Conservation (phyloP, 2,888 invertebrate genomes). For the Eucriotettix oculatus region DNA sequence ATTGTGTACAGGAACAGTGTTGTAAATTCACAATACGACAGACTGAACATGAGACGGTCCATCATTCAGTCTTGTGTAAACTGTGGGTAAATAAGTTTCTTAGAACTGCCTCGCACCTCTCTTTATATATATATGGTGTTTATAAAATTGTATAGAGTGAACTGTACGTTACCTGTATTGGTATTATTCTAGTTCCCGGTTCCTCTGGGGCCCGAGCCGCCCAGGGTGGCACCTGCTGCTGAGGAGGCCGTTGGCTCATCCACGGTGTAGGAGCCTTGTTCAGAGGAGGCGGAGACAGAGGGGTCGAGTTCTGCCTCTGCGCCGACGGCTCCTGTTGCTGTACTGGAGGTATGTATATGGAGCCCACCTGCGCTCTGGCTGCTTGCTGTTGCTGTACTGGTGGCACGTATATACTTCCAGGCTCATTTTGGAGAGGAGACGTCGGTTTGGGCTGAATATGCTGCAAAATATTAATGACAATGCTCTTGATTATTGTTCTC, state of each 20-base stretch:
- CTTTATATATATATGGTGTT: too few species aligned
- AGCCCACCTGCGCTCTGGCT: constrained; percentile 27
- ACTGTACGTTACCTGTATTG: constrained; percentile 12
- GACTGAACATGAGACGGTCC: too few species aligned
- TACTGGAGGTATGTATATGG: constrained; percentile 35
- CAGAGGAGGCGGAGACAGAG: constrained; percentile 17
- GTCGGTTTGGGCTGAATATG: too few species aligned
- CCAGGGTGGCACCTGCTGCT: constrained; percentile 33
- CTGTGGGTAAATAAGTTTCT: too few species aligned
- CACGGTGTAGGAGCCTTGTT: constrained; percentile 44
- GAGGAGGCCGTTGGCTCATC: constrained; percentile 28
- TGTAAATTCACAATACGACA: too few species aligned
- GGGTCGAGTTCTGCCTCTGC: constrained; percentile 20
- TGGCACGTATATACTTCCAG: constrained; percentile 21
- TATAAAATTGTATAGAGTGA: too few species aligned
- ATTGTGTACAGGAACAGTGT: too few species aligned
- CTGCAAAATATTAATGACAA: too few species aligned
- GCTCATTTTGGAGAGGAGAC: neutral
- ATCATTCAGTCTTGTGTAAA: too few species aligned
- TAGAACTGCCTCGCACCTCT: too few species aligned
- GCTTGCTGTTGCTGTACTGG: constrained; percentile 15
- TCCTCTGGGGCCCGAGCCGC: constrained; percentile 6
- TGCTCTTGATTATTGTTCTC: too few species aligned
- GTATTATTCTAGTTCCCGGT: constrained; percentile 13
- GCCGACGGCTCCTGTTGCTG: constrained; percentile 32